Conservation (phyloP, 1,140 invertebrate species). For the Antheraea mylitta region DNA sequence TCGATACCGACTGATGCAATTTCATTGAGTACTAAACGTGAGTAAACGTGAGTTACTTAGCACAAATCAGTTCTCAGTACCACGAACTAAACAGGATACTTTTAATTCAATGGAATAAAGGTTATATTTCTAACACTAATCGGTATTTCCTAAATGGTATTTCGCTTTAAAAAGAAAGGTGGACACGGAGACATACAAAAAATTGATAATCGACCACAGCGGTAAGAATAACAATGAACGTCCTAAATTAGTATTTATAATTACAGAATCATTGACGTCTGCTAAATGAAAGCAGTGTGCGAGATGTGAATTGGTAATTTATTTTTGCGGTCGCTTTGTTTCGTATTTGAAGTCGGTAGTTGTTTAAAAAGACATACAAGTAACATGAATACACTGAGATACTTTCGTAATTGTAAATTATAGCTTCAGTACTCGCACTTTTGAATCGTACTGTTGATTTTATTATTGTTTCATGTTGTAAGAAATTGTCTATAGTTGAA, state of each 20-base stretch:
- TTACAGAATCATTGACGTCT: constrained; percentile 71
- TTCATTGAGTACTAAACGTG: constrained; percentile 73
- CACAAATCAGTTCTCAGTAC: constrained; percentile 43
- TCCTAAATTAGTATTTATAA: constrained; percentile 69
- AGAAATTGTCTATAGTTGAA: neutral
- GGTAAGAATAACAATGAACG: constrained; percentile 67
- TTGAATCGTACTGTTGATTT: neutral
- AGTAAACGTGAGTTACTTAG: constrained; percentile 58
- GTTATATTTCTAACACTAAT: constrained; percentile 28
- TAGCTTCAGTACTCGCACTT: neutral
- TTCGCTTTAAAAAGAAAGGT: constrained; percentile 50
- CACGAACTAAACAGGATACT: constrained; percentile 29
- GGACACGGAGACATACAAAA: constrained; percentile 51
- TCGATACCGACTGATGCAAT: constrained; percentile 69
- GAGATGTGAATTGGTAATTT: constrained; percentile 57
- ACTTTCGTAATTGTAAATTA: neutral
- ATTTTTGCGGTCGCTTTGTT: constrained; percentile 19
- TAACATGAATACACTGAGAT: neutral
- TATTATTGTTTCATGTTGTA: neutral
- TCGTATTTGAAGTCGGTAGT: constrained; percentile 17
- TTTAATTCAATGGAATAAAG: constrained; percentile 31
- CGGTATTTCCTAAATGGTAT: constrained; percentile 18
- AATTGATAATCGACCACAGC: constrained; percentile 62
- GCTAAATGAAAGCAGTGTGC: constrained; percentile 52
- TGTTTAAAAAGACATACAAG: constrained; percentile 11